Evolutionary conservation across 1,140 invertebrate genomes (phyloP), one percentile per base, ranked within the genome.

Genomic region (Drosophila sproati): DNA sequence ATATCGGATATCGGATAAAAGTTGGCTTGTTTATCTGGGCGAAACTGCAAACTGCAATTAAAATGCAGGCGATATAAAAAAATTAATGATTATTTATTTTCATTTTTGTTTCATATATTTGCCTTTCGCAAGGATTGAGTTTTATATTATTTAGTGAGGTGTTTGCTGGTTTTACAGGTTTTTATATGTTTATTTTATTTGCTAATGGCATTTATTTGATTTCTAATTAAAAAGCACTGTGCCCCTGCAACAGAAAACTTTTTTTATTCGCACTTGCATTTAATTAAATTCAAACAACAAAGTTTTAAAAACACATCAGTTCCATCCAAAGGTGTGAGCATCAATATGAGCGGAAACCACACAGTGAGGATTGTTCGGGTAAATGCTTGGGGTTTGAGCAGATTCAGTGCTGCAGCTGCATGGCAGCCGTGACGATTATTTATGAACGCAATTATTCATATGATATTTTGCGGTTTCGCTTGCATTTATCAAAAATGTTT

Each of bases 251-350:
- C 51, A 66, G 7, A 54, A 71, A 20, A 29, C 41, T 32, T 60
- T 63, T 66, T 57, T 61, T 74, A 59, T 55, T 66, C 51, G 34
- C 59, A 73, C 82, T 79, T 76, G 78, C 34, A 59, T 87, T 88
- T 88, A 88, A 88, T 88, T 88, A 88, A 88, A 88, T 83, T 85
- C 85, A 89, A 88, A 88, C 75, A 87, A 87, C 83, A 87, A 87
- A 87, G 88, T 64, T 66, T 66, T 48, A 63, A 88, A 82, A 56
- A 66, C 76, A 61, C 82, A 86, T 86, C 73, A 86, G 82, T 88
- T 79, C 78, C 66, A 28, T 45, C 5, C 20, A 35, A 73, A 73
- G 71, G 71, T 61, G 64, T 71, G 62, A 77, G 76, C 60, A 63
- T 66, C 37, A 61, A 37, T 50, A 39, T 37, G 28, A 52, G 55